Evolutionary conservation across 2,797 vertebrate genomes (phyloP), one percentile per base, ranked within the genome.

Genomic region (Micrastur ruficollis): DNA sequence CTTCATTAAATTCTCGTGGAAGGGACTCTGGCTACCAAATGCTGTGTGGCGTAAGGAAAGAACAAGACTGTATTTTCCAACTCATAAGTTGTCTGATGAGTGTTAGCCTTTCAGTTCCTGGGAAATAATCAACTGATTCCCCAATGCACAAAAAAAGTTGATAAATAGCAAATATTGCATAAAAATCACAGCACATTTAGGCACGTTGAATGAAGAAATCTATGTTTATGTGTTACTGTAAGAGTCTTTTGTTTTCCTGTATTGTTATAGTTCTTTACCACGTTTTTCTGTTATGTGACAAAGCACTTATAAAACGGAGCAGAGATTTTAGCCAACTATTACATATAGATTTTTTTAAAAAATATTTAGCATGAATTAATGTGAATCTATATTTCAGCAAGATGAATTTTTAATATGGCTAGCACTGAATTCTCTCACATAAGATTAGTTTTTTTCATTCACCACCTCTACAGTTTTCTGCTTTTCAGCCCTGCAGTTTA

Each of bases 261-360:
- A 50, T 92, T 81, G 86, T 80, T 88, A 44, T 38, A 86, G 65
- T 82, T 95, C 75, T 94, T 96, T 82, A 87, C 50, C 36, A 5
- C 79, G 49, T 67, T 93, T 82, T 76, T 81, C 86, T 87, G 89
- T 89, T 87, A 78, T 6, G 22, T 44, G 36, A 86, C 46, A 90
- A 34, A 29, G 25, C 6, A 13, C 16, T 82, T 61, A 50, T 38
- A 73, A 88, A 81, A 42, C 9, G 71, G n/a, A 71, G 67, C 14
- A 87, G 16, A 12, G 42, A 81, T 83, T 90, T 89, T 84, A 78
- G 40, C 73, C 36, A 89, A 25, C 38, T 66, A 19, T 67, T 73
- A 44, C 36, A 36, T 5, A 83, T 4, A 86, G 40, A n/a, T n/a
- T n/a, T n/a, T n/a, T n/a, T n/a, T n/a, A n/a, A n/a, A n/a, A n/a